phyloP scores from a whole-genome alignment of 2,888 invertebrate genomes.

The Synergus gifuensis region DNA sequence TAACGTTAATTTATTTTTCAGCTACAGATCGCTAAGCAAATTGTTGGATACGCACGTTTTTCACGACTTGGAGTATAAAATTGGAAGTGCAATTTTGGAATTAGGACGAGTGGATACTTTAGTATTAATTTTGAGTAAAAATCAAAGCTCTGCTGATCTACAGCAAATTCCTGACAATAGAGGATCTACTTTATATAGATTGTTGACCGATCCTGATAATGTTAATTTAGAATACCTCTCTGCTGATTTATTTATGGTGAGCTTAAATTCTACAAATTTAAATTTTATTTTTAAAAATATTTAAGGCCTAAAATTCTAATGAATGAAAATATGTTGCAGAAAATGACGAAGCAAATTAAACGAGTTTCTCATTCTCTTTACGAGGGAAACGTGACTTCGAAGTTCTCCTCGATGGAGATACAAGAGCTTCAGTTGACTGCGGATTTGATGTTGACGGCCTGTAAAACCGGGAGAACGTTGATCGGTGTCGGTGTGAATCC shows the following conservation, averaged over 20 bases:
- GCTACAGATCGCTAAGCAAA: conserved; percentile 76
- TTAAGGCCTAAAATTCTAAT: background rate
- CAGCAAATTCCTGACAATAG: conserved; percentile 80
- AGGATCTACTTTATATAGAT: conserved; percentile 80
- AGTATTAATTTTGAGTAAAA: conserved; percentile 78
- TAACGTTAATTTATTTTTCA: conserved; percentile 42
- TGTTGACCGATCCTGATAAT: conserved; percentile 82
- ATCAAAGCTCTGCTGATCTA: conserved; percentile 78
- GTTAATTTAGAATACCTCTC: conserved; percentile 81
- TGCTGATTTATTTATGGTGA: conserved; percentile 80
- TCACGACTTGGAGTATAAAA: conserved; percentile 77
- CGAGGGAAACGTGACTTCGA: conserved; percentile 75
- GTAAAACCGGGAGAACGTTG: conserved; percentile 80
- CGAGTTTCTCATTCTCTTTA: conserved; percentile 78
- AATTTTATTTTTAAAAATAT: conserved; percentile 1
- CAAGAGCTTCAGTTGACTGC: conserved; percentile 81
- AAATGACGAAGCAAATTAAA: conserved; percentile 80
- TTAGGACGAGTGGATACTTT: conserved; percentile 81
- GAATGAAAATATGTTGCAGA: conserved; percentile 69
- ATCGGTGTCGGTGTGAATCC: conserved; percentile 81
- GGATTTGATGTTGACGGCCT: conserved; percentile 81
- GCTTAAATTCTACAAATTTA: conserved; percentile 48
- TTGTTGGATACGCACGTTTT: conserved; percentile 80
- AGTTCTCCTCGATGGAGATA: conserved; percentile 77
- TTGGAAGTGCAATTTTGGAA: conserved; percentile 80